phyloP scores from a whole-genome alignment of 2,113 vertebrate genomes.

The Morone saxatilis region DNA sequence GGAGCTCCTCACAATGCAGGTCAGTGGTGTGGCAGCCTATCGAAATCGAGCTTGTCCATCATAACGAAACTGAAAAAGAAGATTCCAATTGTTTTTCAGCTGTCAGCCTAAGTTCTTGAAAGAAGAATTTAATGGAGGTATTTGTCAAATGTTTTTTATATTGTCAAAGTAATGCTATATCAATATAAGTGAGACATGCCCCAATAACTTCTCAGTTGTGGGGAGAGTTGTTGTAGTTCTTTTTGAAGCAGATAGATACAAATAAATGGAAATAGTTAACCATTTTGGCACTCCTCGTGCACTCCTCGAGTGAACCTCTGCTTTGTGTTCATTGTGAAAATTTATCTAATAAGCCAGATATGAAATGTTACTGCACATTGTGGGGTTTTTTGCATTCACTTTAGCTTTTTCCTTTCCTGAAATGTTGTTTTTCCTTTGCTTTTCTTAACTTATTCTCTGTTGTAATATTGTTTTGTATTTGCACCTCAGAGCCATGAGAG shows the following conservation, averaged over 20 bases:
- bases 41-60: conserved; percentile 70
- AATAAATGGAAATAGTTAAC: conserved; percentile 4
- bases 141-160: conserved; percentile 48
- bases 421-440: not conserved
- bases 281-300: not conserved
- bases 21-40: conserved; percentile 41
- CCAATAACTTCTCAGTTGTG: not conserved
- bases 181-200: conserved; percentile 12
- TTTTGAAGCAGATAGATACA: not conserved
- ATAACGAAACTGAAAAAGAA: conserved; percentile 31
- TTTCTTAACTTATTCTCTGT: conserved; percentile 12
- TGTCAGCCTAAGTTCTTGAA: conserved; percentile 16
- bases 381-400: no score
- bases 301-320: not conserved
- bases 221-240: not conserved
- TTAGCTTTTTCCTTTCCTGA: not conserved
- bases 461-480: conserved; percentile 6
- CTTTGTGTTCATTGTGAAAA: not conserved
- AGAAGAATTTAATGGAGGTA: conserved; percentile 37
- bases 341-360: not conserved
- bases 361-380: not conserved
- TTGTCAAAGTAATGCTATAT: conserved; percentile 27
- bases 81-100: conserved; percentile 22
- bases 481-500: not conserved
- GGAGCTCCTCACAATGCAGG: conserved; percentile 58